A percentile compares a stretch with the other conserved stretches of the same genome.
These are phyloP conservation scores for Sebastes matsubarae DNA, from an alignment of 2,797 vertebrate species.

Conservation along the genomic window DNA sequence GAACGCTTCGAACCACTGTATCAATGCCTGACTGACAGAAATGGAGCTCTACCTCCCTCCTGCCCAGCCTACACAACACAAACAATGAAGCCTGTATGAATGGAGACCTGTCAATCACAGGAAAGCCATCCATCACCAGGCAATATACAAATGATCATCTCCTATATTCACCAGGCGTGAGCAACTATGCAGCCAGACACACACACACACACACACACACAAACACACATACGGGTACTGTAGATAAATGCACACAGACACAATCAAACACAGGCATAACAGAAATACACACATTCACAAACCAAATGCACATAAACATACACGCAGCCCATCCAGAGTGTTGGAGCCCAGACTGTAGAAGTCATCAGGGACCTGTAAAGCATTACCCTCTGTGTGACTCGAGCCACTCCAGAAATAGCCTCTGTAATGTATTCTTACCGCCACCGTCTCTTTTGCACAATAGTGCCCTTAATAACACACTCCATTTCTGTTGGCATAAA, in stretches of 20 bases:
- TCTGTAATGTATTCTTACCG: slow-evolving; percentile 84
- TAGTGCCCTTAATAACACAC: slow-evolving; percentile 86
- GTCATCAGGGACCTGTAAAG: slow-evolving; percentile 83
- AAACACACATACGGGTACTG: background rate
- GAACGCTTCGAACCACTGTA: slow-evolving; percentile 41
- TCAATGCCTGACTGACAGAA: slow-evolving; percentile 59
- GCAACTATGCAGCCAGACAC: background rate
- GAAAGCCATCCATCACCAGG: slow-evolving; percentile 53
- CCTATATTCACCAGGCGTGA: slow-evolving; percentile 38
- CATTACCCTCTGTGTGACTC: slow-evolving; percentile 84
- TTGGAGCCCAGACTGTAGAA: slow-evolving; percentile 75
- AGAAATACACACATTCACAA: slow-evolving; percentile 53
- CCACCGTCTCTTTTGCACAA: slow-evolving; percentile 83
- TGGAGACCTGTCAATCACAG: slow-evolving; percentile 69
- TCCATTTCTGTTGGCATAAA: slow-evolving; percentile 87
- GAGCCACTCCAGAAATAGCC: slow-evolving; percentile 84
- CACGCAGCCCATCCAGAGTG: slow-evolving; percentile 52
- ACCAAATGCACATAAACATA: slow-evolving; percentile 59
- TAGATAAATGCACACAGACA: slow-evolving; percentile 33
- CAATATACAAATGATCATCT: slow-evolving; percentile 71
- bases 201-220: background rate
- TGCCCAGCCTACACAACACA: slow-evolving; percentile 52
- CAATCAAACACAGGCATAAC: slow-evolving; percentile 42
- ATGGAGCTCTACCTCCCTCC: slow-evolving; percentile 51
- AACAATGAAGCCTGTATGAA: slow-evolving; percentile 58